Evolutionary conservation across 37 sponge, comb jelly and placozoan genomes (phyloP).

Genomic region (Dysidea cf. avara): DNA sequence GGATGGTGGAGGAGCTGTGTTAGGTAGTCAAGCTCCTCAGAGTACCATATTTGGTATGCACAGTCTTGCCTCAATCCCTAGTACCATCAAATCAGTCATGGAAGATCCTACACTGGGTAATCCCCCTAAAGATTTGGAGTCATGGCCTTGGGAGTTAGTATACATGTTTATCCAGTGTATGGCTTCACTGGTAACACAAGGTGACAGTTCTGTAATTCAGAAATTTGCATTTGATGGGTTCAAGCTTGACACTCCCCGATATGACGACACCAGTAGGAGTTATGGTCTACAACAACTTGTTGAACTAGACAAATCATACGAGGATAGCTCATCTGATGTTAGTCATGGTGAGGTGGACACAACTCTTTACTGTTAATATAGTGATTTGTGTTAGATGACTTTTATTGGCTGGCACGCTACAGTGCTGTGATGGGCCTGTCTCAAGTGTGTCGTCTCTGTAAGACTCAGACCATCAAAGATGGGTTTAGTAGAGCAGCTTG

Average conservation of each 20-base stretch:
- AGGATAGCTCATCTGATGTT: background rate
- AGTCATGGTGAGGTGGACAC: background rate
- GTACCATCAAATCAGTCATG: conserved; percentile 9
- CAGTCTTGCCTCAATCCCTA: conserved; percentile 42
- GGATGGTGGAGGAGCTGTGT: conserved; percentile 40
- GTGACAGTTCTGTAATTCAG: conserved; percentile 56
- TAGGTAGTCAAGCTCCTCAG: conserved; percentile 56
- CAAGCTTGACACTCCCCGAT: background rate
- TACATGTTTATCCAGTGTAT: conserved; percentile 31
- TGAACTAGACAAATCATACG: background rate
- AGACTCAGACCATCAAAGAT: conserved; percentile 45
- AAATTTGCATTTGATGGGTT: conserved; percentile 49
- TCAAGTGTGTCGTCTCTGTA: conserved; percentile 38
- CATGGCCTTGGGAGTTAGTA: conserved; percentile 55
- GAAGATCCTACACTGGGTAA: background rate
- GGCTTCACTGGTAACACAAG: conserved; percentile 44
- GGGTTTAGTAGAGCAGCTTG: conserved; percentile 63
- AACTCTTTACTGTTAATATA: background rate
- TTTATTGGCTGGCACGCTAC: conserved; percentile 53
- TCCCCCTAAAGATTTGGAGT: conserved; percentile 8
- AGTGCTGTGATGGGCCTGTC: conserved; percentile 56
- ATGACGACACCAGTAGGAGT: too few species aligned
- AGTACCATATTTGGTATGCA: conserved; percentile 51
- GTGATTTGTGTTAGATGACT: background rate
- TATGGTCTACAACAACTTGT: conserved; percentile 49